phyloP scores from a whole-genome alignment of 2,797 vertebrate species.

The Emydoidea blandingii region DNA sequence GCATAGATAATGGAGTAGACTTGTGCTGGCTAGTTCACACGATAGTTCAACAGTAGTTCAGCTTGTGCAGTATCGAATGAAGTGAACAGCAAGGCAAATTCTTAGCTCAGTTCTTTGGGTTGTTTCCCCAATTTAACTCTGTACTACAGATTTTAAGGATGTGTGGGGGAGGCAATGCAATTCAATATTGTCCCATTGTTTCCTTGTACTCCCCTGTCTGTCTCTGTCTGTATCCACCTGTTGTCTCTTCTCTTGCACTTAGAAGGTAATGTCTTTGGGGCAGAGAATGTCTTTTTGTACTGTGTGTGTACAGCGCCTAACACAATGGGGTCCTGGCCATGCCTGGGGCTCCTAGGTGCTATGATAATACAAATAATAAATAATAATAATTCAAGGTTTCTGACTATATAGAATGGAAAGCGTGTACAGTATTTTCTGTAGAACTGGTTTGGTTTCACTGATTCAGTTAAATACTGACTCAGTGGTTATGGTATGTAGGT shows the following conservation, averaged over 20 bases:
- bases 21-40: neutral
- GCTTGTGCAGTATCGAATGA: neutral
- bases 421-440: slow-evolving; percentile 9
- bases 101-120: neutral
- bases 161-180: neutral
- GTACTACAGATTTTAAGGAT: neutral
- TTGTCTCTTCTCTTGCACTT: slow-evolving; percentile 11
- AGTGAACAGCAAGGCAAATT: neutral
- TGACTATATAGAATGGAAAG: slow-evolving; percentile 7
- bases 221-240: neutral
- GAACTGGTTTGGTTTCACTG: slow-evolving; percentile 48
- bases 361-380: neutral
- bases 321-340: rapidly evolving
- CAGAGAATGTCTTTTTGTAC: slow-evolving; percentile 1
- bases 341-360: neutral
- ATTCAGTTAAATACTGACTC: slow-evolving; percentile 65
- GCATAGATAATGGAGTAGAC: neutral
- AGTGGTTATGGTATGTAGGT: slow-evolving; percentile 65
- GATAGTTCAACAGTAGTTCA: slow-evolving; percentile 4
- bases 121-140: neutral
- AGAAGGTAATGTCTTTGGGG: neutral
- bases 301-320: neutral
- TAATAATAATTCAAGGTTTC: slow-evolving; percentile 34
- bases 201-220: neutral
- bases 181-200: neutral